phyloP scores from a whole-genome alignment of 2,888 invertebrate genomes.

The Spodoptera exigua region DNA sequence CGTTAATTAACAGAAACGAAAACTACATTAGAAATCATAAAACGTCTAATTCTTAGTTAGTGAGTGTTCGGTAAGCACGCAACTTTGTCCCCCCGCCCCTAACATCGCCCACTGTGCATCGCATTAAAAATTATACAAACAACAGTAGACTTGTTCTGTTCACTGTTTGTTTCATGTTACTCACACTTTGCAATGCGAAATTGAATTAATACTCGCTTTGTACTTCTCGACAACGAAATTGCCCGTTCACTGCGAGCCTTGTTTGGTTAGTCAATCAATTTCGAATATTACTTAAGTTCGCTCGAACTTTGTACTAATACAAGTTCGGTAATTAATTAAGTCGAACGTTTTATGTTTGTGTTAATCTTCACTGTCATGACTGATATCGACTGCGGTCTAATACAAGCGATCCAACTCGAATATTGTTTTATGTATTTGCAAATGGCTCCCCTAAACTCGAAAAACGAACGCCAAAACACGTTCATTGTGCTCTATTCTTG shows the following conservation, averaged over 20 bases:
- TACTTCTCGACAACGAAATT: constrained; percentile 46
- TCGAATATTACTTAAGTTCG: constrained; percentile 48
- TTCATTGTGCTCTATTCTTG: constrained; percentile 38
- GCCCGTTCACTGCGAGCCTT: constrained; percentile 31
- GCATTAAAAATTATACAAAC: constrained; percentile 45
- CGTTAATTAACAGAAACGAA: constrained; percentile 68
- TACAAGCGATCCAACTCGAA: background rate
- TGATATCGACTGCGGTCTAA: constrained; percentile 19
- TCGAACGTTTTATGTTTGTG: constrained; percentile 37
- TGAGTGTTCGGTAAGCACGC: constrained; percentile 62
- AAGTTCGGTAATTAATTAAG: constrained; percentile 44
- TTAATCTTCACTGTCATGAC: constrained; percentile 1
- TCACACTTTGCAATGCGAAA: constrained; percentile 56
- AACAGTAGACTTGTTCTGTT: constrained; percentile 36
- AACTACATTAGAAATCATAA: constrained; percentile 66
- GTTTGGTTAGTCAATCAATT: constrained; percentile 50
- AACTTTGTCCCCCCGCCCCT: constrained; percentile 30
- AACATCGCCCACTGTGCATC: constrained; percentile 37
- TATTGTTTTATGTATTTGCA: constrained; percentile 1
- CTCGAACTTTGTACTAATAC: constrained; percentile 35
- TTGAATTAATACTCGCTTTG: constrained; percentile 57
- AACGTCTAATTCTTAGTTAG: constrained; percentile 68
- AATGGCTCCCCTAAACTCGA: constrained; percentile 8
- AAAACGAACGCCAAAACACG: constrained; percentile 33
- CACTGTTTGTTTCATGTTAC: constrained; percentile 47